Conservation (phyloP, 2,113 vertebrate genomes). For the Microcebus jonahi region DNA sequence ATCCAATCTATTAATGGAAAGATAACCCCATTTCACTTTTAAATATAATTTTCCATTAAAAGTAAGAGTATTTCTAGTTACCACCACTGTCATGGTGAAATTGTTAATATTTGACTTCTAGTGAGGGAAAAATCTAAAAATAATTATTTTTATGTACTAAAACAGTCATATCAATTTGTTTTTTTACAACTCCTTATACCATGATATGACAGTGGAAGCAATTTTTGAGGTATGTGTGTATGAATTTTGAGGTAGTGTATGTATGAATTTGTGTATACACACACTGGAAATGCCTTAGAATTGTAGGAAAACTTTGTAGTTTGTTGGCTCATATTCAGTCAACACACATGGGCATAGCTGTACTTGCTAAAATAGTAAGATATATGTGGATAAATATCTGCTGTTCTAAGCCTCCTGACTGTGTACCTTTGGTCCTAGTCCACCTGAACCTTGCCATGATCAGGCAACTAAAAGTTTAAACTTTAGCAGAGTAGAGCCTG, state of each 20-base stretch:
- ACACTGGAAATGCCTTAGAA: background rate
- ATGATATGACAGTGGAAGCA: background rate
- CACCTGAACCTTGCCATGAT: background rate
- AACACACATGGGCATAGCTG: background rate
- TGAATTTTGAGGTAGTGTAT: background rate
- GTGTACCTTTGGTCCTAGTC: background rate
- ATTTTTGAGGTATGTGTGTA: background rate
- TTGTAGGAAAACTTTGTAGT: background rate
- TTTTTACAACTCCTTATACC: background rate
- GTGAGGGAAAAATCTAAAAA: background rate
- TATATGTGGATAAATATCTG: background rate
- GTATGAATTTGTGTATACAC: background rate
- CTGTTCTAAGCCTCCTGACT: background rate
- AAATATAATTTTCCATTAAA: background rate
- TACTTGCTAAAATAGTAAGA: background rate
- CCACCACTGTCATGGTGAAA: background rate
- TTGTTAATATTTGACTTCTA: background rate
- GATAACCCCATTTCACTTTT: background rate
- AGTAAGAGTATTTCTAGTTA: background rate
- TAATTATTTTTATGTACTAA: slow-evolving; percentile 2
- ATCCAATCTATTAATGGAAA: background rate
- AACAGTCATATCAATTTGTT: background rate
- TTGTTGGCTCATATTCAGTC: background rate
- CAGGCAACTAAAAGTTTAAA: background rate
- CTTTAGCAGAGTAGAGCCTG: background rate